Evolutionary conservation across 2,797 vertebrate genomes (phyloP).

Genomic region (Psittacula derbiana): DNA sequence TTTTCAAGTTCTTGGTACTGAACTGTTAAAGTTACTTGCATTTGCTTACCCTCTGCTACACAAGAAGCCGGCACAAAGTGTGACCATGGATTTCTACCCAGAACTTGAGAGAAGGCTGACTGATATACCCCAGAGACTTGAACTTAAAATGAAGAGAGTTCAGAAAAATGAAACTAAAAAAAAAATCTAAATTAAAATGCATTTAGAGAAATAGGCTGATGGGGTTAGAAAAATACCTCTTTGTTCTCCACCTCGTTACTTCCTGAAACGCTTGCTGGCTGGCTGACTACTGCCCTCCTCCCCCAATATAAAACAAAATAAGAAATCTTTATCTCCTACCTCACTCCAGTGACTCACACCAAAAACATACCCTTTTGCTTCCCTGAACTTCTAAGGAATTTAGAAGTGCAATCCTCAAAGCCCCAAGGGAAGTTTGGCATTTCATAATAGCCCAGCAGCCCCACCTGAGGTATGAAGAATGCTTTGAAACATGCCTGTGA

Average conservation of each 20-base stretch:
- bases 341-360: conserved; percentile 43
- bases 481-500: conserved; percentile 61
- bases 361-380: conserved; percentile 65
- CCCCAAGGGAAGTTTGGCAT: conserved; percentile 49
- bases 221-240: not conserved
- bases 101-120: not conserved
- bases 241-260: not conserved
- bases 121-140: not conserved
- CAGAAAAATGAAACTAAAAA: not conserved
- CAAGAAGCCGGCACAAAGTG: not conserved
- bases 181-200: not conserved
- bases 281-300: not conserved
- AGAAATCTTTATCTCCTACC: conserved; percentile 50
- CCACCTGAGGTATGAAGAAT: conserved; percentile 65
- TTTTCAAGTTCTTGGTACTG: not conserved
- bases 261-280: not conserved
- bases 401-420: conserved; percentile 40
- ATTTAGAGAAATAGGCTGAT: not conserved
- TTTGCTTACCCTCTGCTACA: not conserved
- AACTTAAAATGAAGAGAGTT: not conserved
- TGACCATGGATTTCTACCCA: not conserved
- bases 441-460: conserved; percentile 61
- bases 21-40: not conserved
- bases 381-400: conserved; percentile 66
- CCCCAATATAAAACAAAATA: conserved; percentile 36